Conservation (phyloP, 2,888 invertebrate genomes). For the Torymus auratus region DNA sequence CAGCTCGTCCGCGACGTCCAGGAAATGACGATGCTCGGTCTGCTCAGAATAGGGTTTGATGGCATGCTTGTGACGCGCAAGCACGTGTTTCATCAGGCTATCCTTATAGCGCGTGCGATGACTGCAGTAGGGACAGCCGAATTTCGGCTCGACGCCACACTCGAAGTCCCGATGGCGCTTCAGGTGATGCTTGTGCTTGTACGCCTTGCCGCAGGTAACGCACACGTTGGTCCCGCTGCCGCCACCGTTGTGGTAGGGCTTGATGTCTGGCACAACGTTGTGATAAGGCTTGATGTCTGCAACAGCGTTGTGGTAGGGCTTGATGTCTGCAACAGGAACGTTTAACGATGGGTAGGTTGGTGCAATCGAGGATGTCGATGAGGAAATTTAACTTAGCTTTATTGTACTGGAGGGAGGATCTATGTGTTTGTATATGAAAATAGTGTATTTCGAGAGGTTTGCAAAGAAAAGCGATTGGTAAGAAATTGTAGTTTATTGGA, state of each 20-base stretch:
- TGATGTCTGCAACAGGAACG: too few species aligned
- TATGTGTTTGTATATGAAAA: too few species aligned
- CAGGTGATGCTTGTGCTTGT: slow-evolving; percentile 73
- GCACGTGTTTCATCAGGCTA: slow-evolving; percentile 72
- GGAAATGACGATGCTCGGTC: slow-evolving; percentile 2
- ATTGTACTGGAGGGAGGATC: too few species aligned
- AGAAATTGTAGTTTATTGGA: too few species aligned
- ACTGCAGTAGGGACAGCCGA: slow-evolving; percentile 75
- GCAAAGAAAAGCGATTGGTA: too few species aligned
- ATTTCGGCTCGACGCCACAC: slow-evolving; percentile 78
- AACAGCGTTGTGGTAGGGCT: slow-evolving; percentile 13
- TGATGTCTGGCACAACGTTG: background rate
- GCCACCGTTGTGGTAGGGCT: slow-evolving; percentile 20
- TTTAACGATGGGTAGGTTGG: too few species aligned
- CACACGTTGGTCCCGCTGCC: slow-evolving; percentile 38
- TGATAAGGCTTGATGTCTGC: slow-evolving; percentile 12
- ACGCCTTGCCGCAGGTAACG: slow-evolving; percentile 70
- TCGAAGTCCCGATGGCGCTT: slow-evolving; percentile 75
- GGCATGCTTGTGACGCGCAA: slow-evolving; percentile 67
- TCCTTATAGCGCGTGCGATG: slow-evolving; percentile 74
- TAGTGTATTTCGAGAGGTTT: too few species aligned
- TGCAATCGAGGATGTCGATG: too few species aligned
- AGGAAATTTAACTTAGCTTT: too few species aligned
- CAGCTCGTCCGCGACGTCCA: background rate
- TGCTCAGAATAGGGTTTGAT: slow-evolving; percentile 41